Percentiles rank a stretch among this genome's conserved stretches.
These are phyloP conservation scores for Chorisops tibialis DNA, from an alignment of 2,888 invertebrate species.

Conservation along the genomic window DNA sequence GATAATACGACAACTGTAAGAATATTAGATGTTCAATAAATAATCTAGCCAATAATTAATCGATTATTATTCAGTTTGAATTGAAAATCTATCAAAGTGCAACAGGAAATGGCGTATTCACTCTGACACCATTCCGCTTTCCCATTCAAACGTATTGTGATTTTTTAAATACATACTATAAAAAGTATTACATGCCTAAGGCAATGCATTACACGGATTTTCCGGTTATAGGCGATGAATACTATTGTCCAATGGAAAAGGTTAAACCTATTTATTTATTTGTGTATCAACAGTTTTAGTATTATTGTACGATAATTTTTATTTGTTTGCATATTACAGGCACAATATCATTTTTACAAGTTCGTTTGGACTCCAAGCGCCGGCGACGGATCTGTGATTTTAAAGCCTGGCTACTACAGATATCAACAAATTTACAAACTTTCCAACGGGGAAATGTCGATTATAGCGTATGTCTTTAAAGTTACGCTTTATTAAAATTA, in stretches of 20 bases:
- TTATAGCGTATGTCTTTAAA: no score
- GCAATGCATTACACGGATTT: conserved; percentile 7
- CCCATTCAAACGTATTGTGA: not conserved
- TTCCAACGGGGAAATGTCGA: no score
- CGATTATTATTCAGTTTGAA: not conserved
- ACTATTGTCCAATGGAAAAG: conserved; percentile 20
- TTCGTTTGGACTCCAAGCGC: no score
- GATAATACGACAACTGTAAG: not conserved
- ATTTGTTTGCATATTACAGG: no score
- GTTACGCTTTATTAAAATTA: no score
- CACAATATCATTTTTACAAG: no score
- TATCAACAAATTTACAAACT: no score
- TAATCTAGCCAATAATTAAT: not conserved
- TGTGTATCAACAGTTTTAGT: no score
- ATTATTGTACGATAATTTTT: no score
- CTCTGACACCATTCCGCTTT: not conserved
- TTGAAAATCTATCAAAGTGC: not conserved
- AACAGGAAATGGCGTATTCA: not conserved
- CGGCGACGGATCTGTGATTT: no score
- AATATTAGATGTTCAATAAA: not conserved
- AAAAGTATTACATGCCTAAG: conserved; percentile 3
- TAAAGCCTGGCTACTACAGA: conserved; percentile 4
- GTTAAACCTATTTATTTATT: no score
- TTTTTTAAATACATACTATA: conserved; percentile 6
- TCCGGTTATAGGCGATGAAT: conserved; percentile 13